Evolutionary conservation across 2,113 vertebrate species (phyloP).

Genomic region (Oncorhynchus mykiss): DNA sequence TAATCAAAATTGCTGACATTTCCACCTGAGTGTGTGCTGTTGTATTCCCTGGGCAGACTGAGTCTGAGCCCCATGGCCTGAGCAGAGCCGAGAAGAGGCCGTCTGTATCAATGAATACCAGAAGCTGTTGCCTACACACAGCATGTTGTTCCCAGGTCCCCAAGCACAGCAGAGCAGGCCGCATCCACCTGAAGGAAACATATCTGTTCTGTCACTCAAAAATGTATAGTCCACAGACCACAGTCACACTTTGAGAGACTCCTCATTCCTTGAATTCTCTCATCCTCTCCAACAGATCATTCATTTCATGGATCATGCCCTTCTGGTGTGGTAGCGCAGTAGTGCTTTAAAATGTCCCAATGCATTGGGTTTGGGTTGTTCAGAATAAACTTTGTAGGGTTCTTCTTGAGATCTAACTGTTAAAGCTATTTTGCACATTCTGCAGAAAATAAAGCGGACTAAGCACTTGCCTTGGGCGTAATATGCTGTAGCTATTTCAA

Average conservation of each 20-base stretch:
- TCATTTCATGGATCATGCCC: slow-evolving; percentile 32
- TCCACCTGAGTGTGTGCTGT: slow-evolving; percentile 34
- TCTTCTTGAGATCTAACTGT: slow-evolving; percentile 7
- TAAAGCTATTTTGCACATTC: slow-evolving; percentile 38
- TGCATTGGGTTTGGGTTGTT: too few species aligned
- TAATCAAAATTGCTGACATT: slow-evolving; percentile 36
- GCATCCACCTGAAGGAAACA: slow-evolving; percentile 38
- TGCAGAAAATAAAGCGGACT: slow-evolving; percentile 41
- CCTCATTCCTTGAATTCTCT: slow-evolving; percentile 28
- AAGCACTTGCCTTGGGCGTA: slow-evolving; percentile 34
- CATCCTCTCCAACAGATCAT: slow-evolving; percentile 35
- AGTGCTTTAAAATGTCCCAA: too few species aligned
- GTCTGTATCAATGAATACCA: slow-evolving; percentile 69
- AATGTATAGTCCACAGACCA: slow-evolving; percentile 47
- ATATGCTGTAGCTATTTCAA: slow-evolving; percentile 20
- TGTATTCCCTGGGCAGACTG: slow-evolving; percentile 31
- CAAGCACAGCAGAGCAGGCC: slow-evolving; percentile 20
- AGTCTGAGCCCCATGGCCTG: not conserved
- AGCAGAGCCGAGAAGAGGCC: slow-evolving; percentile 37
- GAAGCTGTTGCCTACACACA: slow-evolving; percentile 52
- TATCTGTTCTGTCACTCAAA: slow-evolving; percentile 57
- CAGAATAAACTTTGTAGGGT: too few species aligned
- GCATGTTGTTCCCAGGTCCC: slow-evolving; percentile 27
- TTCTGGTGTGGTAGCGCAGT: slow-evolving; percentile 14
- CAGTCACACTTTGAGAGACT: slow-evolving; percentile 63